Base-by-base conservation (phyloP, 1,140 invertebrate species). In the Cyclina sinensis region DNA sequence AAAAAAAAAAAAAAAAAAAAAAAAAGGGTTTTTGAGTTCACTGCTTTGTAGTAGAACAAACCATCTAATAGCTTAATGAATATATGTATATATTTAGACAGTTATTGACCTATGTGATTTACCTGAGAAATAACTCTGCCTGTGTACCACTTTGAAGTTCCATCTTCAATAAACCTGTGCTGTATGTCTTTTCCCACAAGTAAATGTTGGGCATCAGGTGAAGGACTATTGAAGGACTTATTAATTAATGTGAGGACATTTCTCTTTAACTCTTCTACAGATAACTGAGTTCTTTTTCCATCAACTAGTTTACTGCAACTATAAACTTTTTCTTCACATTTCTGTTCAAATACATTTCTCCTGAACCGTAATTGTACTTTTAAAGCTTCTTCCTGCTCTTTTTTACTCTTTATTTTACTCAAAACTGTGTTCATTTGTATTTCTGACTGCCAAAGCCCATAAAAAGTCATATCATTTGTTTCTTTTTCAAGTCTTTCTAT, bases 311-410 rank as follows among this genome's bases (percentile, higher is more conserved):
- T 70, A 68, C 24, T 70, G 21, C 70, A 70, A 30, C 16, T 9
- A 51, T 48, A 84, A 27, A 30, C 24, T 21, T 51, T 32, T 48
- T 35, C n/a, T 51, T 73, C 32, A n/a, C 0, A 18, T 30, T 48
- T 84, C 46, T 84, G 81, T n/a, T 84, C 30, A 18, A 84, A 84
- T 18, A 84, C 81, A 32, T 68, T 48, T 51, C 73, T 84, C 27
- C 81, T 46, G 24, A 84, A 84, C 27, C 68, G n/a, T 84, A 84
- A 73, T 37, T 84, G 81, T 2, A 57, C 81, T 35, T 73, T 70
- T 51, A 84, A 48, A n/a, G 81, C 81, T 16, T 84, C 46, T 48
- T 73, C 68, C 37, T 82, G 18, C 21, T 82, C 80, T 35, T 48
- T 51, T 30, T 70, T 51, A 9, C 11, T 35, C 5, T 73, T 54